Evolutionary conservation across 2,888 invertebrate species (phyloP).

Genomic region (Salticus scenicus): DNA sequence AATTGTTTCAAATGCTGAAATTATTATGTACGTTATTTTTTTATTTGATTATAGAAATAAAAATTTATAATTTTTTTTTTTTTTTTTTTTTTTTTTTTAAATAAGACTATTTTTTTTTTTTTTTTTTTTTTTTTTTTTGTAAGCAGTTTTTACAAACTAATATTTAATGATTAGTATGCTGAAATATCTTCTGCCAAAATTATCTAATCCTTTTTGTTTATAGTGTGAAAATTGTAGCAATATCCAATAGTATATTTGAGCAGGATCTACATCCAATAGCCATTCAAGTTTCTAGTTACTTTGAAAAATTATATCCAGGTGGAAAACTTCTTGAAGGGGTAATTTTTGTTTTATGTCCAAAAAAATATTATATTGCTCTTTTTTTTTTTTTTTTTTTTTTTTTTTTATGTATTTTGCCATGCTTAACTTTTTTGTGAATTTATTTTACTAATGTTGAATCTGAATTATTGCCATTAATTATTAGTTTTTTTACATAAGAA

Average conservation of each 20-base stretch:
- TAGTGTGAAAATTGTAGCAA: constrained; percentile 80
- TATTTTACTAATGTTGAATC: too few species aligned
- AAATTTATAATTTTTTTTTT: too few species aligned
- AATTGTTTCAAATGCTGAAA: too few species aligned
- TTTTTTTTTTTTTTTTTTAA: too few species aligned
- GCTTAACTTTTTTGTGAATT: too few species aligned
- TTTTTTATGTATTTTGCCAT: background rate
- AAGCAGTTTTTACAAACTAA: background rate
- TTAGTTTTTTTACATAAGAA: too few species aligned
- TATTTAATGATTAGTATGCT: constrained; percentile 15
- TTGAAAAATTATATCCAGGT: constrained; percentile 86
- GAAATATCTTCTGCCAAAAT: background rate
- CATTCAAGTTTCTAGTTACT: constrained; percentile 81
- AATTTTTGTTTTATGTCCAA: constrained; percentile 72
- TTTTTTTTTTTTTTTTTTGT: constrained; percentile 75
- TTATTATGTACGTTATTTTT: too few species aligned
- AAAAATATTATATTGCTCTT: background rate
- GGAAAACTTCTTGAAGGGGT: constrained; percentile 87
- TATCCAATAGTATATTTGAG: constrained; percentile 82
- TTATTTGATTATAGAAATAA: too few species aligned
- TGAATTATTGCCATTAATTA: too few species aligned
- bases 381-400: background rate
- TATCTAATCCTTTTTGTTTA: constrained; percentile 61
- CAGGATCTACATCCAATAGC: constrained; percentile 86
- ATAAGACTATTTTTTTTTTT: too few species aligned